A percentile compares a stretch with the other conserved stretches of the same genome.
Evolutionary conservation across 2,888 invertebrate genomes (phyloP).

Genomic region (Tinea trinotella): DNA sequence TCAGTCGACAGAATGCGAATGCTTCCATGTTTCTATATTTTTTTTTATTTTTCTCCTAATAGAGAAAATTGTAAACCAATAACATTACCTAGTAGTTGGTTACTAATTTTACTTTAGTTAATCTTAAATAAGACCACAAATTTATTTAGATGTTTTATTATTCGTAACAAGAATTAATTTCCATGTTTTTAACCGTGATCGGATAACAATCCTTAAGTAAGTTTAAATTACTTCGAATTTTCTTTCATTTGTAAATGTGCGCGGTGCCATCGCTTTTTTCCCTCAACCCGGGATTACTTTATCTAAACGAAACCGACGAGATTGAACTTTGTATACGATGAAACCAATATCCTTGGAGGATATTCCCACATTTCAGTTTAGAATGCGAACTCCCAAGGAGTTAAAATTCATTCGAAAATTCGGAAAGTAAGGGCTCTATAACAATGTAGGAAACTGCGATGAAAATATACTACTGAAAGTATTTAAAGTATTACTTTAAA

Average conservation of each 20-base stretch:
- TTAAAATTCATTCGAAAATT: background rate
- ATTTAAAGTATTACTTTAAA: background rate
- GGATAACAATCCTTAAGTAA: slow-evolving; percentile 26
- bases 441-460: background rate
- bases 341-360: slow-evolving; percentile 41
- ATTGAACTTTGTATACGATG: slow-evolving; percentile 40
- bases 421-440: background rate
- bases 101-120: too few species aligned
- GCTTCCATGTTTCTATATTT: too few species aligned
- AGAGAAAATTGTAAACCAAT: too few species aligned
- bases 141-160: too few species aligned
- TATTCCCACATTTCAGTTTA: slow-evolving; percentile 30
- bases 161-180: too few species aligned
- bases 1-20: too few species aligned
- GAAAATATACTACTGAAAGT: background rate
- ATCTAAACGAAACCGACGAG: slow-evolving; percentile 36
- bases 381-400: slow-evolving; percentile 28
- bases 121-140: too few species aligned
- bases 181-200: too few species aligned
- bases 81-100: too few species aligned
- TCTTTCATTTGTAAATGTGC: slow-evolving; percentile 30
- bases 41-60: too few species aligned
- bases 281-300: slow-evolving; percentile 37
- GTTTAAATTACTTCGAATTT: slow-evolving; percentile 35
- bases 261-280: slow-evolving; percentile 18